phyloP scores from a whole-genome alignment of 2,888 invertebrate genomes.

The Nebria salina region DNA sequence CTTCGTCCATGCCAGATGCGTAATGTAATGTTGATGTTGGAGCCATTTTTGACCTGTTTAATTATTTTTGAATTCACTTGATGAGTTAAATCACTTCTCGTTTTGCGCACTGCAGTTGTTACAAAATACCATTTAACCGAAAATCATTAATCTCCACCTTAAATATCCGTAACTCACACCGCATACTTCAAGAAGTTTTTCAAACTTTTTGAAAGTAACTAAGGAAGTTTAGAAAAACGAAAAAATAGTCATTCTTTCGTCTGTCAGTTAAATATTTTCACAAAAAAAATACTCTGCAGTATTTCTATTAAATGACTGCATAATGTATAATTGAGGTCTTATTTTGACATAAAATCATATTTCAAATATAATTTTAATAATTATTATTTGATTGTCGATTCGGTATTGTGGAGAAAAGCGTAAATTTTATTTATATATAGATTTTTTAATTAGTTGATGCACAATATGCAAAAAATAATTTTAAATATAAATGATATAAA shows the following conservation, averaged over 20 bases:
- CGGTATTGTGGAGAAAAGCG: too few relatives aligned
- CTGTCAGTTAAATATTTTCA: not conserved
- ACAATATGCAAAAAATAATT: too few relatives aligned
- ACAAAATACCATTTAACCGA: not conserved
- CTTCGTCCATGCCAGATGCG: not conserved
- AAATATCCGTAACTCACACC: not conserved
- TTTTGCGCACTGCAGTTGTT: not conserved
- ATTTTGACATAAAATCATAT: not conserved
- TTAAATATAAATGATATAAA: not conserved
- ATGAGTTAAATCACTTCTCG: not conserved
- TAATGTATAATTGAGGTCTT: not conserved
- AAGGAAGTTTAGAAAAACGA: not conserved
- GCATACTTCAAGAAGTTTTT: not conserved
- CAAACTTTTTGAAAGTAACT: not conserved
- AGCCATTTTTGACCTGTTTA: constrained; percentile 3
- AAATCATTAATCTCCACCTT: not conserved
- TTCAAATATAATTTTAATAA: too few relatives aligned
- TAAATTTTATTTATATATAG: too few relatives aligned
- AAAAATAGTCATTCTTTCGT: not conserved
- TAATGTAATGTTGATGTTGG: constrained; percentile 14
- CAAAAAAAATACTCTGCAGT: not conserved
- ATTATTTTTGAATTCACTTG: constrained; percentile 8
- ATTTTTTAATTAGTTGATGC: too few relatives aligned
- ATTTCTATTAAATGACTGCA: not conserved
- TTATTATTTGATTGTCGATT: too few relatives aligned